phyloP scores from a whole-genome alignment of 2,888 invertebrate species.

The Parnassius glacialis region DNA sequence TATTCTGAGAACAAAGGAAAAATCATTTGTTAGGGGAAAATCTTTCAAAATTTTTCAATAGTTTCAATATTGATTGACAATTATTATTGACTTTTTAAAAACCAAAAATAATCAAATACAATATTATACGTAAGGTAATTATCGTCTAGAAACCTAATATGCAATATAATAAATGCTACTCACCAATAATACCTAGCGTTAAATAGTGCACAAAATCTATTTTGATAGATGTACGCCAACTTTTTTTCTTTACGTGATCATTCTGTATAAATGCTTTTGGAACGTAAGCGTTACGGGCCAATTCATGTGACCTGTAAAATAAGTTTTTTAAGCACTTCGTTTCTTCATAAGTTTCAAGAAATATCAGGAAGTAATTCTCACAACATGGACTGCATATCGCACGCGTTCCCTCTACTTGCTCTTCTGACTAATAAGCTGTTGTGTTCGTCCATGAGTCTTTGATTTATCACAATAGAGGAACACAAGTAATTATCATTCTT shows the following conservation, averaged over 20 bases:
- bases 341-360: slow-evolving; percentile 6
- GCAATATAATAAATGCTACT: slow-evolving; percentile 28
- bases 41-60: too few species aligned
- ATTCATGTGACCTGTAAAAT: slow-evolving; percentile 31
- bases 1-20: too few species aligned
- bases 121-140: too few species aligned
- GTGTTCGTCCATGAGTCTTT: slow-evolving; percentile 60
- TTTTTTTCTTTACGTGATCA: slow-evolving; percentile 31
- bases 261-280: slow-evolving; percentile 32
- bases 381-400: slow-evolving; percentile 41
- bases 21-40: too few species aligned
- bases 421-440: slow-evolving; percentile 50
- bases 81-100: too few species aligned
- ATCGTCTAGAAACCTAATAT: too few species aligned
- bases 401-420: slow-evolving; percentile 38
- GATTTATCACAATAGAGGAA: slow-evolving; percentile 39
- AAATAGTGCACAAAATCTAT: slow-evolving; percentile 37
- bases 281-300: slow-evolving; percentile 27
- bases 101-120: too few species aligned
- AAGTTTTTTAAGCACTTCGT: slow-evolving; percentile 5
- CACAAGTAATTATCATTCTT: slow-evolving; percentile 34
- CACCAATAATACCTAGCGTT: slow-evolving; percentile 41
- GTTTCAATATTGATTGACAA: too few species aligned
- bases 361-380: slow-evolving; percentile 35
- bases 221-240: slow-evolving; percentile 28